phyloP scores from a whole-genome alignment of 1,140 invertebrate genomes.

The Bombus impatiens region DNA sequence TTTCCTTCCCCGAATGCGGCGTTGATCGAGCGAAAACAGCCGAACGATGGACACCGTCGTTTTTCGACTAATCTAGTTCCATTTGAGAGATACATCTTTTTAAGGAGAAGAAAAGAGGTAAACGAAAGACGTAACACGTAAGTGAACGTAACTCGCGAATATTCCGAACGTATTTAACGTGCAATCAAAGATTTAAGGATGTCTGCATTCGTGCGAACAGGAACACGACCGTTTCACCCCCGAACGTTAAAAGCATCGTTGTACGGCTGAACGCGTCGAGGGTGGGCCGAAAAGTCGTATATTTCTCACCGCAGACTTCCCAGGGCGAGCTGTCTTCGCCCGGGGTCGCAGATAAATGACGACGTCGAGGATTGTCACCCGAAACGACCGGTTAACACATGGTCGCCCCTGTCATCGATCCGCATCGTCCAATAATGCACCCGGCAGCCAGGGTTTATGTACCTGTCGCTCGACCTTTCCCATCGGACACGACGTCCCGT shows the following conservation, averaged over 20 bases:
- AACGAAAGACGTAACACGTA: too few relatives aligned
- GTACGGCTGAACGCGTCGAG: slow-evolving; percentile 5
- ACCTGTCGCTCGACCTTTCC: slow-evolving; percentile 41
- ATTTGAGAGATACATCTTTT: neutral
- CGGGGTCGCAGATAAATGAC: slow-evolving; percentile 62
- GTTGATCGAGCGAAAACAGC: neutral
- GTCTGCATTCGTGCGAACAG: too few relatives aligned
- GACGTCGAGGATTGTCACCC: slow-evolving; percentile 62
- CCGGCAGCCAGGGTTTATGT: slow-evolving; percentile 56
- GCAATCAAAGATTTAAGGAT: neutral
- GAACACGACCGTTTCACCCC: neutral
- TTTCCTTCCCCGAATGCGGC: neutral
- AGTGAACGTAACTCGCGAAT: too few relatives aligned
- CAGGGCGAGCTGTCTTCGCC: slow-evolving; percentile 63
- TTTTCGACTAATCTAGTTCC: neutral
- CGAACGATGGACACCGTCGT: neutral
- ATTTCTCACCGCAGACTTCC: slow-evolving; percentile 64
- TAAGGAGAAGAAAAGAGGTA: too few relatives aligned
- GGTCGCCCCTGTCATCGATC: slow-evolving; percentile 70
- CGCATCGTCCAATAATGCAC: slow-evolving; percentile 55
- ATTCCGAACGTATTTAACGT: neutral
- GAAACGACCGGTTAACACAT: slow-evolving; percentile 71
- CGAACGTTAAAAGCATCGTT: neutral
- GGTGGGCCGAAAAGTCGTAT: slow-evolving; percentile 72
- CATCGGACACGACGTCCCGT: neutral